Evolutionary conservation across 2,888 invertebrate species (phyloP), one percentile per base, ranked within the genome.

Genomic region (Dryobota labecula): DNA sequence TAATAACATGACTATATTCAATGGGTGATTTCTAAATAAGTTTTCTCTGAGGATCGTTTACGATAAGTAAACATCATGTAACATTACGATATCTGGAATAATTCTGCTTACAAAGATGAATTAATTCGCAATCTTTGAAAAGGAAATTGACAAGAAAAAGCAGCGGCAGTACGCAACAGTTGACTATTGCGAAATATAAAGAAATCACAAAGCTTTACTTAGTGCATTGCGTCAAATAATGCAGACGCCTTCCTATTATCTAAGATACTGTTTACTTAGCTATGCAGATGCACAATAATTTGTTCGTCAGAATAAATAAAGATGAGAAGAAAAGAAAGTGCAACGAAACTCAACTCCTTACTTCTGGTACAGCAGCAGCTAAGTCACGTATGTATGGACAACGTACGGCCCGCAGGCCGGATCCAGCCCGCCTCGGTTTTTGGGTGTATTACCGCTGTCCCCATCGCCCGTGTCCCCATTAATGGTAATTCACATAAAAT

Each of bases 161-260:
- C 27, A 38, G 38, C 2, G 56, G 47, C n/a, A 18, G 7, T 33
- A 33, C 54, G 58, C 43, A 78, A 83, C n/a, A 33, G 47, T 24
- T 58, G 41, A 27, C 20, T 53, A 36, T 81, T 78, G 51, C 56
- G 38, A 54, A 70, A 78, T 61, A 49, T 53, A 43, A 78, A 70
- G 66, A 53, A 83, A 83, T 74, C 66, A 72, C 64, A 33, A 69
- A 76, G 57, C 54, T 69, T 73, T 41, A 62, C 62, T 78, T 63
- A 76, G 63, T 61, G 43, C 43, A 62, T 75, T 77, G 78, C 86
- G 62, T 58, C 62, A 74, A 83, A 84, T 78, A 65, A 82, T 68
- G 79, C 63, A 73, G 36, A 53, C 56, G 54, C 43, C 76, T 78
- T 80, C 62, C 83, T 78, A 72, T 84, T 86, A 64, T 71, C 63